These are phyloP conservation scores for Dromas ardeola DNA, from an alignment of 2,113 vertebrate genomes.

Conservation along the genomic window DNA sequence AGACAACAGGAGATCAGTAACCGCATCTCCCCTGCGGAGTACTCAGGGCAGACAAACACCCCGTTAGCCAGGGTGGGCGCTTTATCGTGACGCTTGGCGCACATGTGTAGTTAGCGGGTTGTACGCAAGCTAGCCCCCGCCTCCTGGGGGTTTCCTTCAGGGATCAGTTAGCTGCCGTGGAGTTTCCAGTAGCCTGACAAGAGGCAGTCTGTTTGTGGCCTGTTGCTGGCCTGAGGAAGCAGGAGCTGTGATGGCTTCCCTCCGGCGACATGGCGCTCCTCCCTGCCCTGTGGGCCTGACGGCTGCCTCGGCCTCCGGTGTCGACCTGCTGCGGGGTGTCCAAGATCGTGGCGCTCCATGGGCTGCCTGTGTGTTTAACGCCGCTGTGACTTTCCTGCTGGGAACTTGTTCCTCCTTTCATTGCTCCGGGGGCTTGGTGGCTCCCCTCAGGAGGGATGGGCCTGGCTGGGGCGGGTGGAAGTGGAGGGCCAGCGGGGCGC, in stretches of 20 bases:
- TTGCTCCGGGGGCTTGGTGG: rapidly evolving
- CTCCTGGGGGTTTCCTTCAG: not conserved
- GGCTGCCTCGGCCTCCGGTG: not conserved
- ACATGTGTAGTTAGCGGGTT: not conserved
- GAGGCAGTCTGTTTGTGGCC: not conserved
- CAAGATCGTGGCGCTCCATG: rapidly evolving
- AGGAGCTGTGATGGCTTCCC: not conserved
- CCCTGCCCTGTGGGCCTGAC: not conserved
- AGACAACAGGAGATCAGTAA: rapidly evolving
- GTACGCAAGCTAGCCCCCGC: not conserved
- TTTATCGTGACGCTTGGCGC: rapidly evolving
- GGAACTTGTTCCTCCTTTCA: not conserved
- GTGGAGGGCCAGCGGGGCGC: rapidly evolving
- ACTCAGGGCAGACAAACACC: rapidly evolving
- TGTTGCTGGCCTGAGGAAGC: not conserved
- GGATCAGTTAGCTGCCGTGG: rapidly evolving
- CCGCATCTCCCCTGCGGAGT: not conserved
- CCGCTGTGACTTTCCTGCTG: rapidly evolving
- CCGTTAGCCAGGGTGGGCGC: rapidly evolving
- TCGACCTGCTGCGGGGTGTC: rapidly evolving
- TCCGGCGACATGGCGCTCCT: rapidly evolving
- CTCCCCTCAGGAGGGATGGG: not conserved
- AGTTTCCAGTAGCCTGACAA: not conserved
- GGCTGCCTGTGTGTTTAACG: rapidly evolving
- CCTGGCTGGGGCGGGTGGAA: not conserved